Evolutionary conservation across 2,888 invertebrate species (phyloP).

Genomic region (Cinara cedri): DNA sequence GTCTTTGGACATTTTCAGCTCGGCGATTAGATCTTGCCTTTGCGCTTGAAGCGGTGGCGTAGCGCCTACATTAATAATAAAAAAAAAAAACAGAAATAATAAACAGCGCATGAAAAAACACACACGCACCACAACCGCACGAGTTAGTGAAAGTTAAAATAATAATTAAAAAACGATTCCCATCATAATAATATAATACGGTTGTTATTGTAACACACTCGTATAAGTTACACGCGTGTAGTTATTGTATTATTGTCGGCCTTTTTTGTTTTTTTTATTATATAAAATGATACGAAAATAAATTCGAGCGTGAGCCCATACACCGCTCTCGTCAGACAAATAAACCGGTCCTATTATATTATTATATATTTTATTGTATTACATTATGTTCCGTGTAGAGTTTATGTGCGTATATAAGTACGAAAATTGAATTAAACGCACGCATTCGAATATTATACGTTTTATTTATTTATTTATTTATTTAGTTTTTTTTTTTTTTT

Average conservation of each 20-base stretch:
- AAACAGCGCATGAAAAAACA: constrained; percentile 14
- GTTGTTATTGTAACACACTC: constrained; percentile 2
- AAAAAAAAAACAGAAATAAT: no score
- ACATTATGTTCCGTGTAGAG: no score
- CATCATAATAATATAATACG: neutral
- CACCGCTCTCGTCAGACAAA: neutral
- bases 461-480: neutral
- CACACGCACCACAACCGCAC: neutral
- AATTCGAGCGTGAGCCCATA: constrained; percentile 22
- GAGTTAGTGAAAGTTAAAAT: constrained; percentile 23
- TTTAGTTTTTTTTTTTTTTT: no score
- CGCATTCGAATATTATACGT: neutral
- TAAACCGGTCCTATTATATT: neutral
- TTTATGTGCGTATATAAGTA: neutral
- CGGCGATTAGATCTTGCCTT: constrained; percentile 88
- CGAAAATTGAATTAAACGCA: neutral
- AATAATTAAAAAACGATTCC: constrained; percentile 20
- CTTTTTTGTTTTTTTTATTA: neutral
- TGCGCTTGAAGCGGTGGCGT: constrained; percentile 75
- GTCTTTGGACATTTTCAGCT: constrained; percentile 89
- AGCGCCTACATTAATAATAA: no score
- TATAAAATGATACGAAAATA: constrained; percentile 8
- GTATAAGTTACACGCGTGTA: constrained; percentile 11
- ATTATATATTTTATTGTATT: no score
- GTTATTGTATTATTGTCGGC: constrained; percentile 11